These are phyloP conservation scores for Stenchaetothrips biformis DNA, from an alignment of 2,888 invertebrate species.

Conservation along the genomic window DNA sequence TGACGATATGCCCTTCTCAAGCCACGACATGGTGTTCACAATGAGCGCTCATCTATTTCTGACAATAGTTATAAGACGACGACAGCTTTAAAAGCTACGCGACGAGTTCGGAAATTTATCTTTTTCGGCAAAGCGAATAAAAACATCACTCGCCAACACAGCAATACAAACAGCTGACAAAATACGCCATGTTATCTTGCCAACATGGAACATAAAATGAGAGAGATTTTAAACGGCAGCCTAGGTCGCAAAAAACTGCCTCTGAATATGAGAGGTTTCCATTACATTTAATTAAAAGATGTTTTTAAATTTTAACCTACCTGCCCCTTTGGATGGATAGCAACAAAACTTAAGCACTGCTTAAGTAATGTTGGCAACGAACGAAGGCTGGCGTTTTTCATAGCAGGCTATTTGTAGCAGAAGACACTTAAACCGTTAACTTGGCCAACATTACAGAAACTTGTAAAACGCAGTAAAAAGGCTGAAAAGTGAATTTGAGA, in stretches of 20 bases:
- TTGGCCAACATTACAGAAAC: too few relatives aligned
- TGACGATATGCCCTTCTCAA: slow-evolving; percentile 49
- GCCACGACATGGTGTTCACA: slow-evolving; percentile 43
- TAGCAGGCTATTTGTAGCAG: slow-evolving; percentile 1
- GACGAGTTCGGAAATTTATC: not conserved
- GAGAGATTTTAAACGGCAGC: too few relatives aligned
- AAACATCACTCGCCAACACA: slow-evolving; percentile 24
- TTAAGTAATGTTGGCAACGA: too few relatives aligned
- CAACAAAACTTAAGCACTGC: too few relatives aligned
- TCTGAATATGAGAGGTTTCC: too few relatives aligned
- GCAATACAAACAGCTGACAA: slow-evolving; percentile 16
- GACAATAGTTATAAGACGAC: not conserved
- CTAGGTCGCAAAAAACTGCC: too few relatives aligned
- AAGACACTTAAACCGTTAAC: not conserved
- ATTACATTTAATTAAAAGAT: too few relatives aligned
- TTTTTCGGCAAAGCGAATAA: not conserved
- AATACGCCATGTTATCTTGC: not conserved
- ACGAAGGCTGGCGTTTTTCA: not conserved
- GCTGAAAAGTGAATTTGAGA: too few relatives aligned
- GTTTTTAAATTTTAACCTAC: too few relatives aligned
- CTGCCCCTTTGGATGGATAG: too few relatives aligned
- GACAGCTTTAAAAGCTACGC: not conserved
- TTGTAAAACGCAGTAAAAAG: too few relatives aligned
- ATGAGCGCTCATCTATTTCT: not conserved
- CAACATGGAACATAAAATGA: not conserved